Evolutionary conservation across 1,140 invertebrate species (phyloP).

Genomic region (Carposina sasakii): DNA sequence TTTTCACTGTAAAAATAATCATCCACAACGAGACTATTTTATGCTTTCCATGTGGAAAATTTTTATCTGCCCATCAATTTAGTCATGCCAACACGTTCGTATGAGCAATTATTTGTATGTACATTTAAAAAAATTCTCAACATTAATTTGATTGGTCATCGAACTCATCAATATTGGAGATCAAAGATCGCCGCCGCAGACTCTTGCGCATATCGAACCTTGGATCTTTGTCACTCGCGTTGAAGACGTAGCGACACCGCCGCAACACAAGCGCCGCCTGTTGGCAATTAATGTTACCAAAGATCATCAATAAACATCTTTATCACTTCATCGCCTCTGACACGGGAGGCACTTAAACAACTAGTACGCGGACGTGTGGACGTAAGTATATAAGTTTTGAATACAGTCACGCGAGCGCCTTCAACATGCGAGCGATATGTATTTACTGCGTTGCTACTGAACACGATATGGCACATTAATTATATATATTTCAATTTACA

Average conservation of each 20-base stretch:
- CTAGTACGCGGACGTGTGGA: constrained; percentile 47
- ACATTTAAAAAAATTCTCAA: constrained; percentile 25
- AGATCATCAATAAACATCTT: constrained; percentile 71
- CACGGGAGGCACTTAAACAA: constrained; percentile 51
- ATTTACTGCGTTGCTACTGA: constrained; percentile 35
- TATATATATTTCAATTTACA: no score
- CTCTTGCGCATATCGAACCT: constrained; percentile 42
- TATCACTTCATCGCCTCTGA: constrained; percentile 67
- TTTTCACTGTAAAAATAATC: no score
- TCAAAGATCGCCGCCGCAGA: constrained; percentile 52
- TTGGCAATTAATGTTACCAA: constrained; percentile 66
- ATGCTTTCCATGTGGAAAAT: no score
- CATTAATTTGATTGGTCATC: constrained; percentile 59
- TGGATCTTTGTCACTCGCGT: constrained; percentile 66
- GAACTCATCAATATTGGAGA: constrained; percentile 45
- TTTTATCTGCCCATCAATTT: no score
- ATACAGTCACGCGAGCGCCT: constrained; percentile 59
- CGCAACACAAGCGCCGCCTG: constrained; percentile 59
- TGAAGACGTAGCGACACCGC: constrained; percentile 43
- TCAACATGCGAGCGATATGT: constrained; percentile 31
- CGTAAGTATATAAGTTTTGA: constrained; percentile 50
- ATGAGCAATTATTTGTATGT: no score
- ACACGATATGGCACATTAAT: constrained; percentile 15
- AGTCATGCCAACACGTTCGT: no score
- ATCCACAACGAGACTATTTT: no score